Conservation (phyloP, 2,797 vertebrate species). For the Anguilla marmorata region DNA sequence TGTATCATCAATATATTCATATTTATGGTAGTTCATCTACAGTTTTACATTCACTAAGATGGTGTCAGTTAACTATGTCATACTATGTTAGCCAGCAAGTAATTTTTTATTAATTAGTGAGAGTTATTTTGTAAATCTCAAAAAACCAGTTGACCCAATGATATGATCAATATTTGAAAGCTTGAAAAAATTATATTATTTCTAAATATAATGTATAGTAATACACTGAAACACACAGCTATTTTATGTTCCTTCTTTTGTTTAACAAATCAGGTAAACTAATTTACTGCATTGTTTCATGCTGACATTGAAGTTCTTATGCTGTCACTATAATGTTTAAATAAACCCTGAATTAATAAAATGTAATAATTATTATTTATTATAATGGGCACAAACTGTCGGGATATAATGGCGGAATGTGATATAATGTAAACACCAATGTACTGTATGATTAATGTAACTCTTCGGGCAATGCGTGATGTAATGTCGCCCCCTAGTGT, state of each 20-base stretch:
- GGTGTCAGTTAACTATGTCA: background rate
- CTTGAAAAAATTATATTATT: too few relatives aligned
- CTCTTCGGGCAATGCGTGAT: background rate
- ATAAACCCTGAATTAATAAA: too few relatives aligned
- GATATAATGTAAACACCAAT: background rate
- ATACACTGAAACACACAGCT: too few relatives aligned
- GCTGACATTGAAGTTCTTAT: too few relatives aligned
- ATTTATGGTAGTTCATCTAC: background rate
- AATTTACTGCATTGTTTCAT: too few relatives aligned
- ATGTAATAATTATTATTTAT: too few relatives aligned
- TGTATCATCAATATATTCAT: too few relatives aligned
- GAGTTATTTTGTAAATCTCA: background rate
- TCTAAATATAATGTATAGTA: too few relatives aligned
- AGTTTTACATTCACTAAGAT: background rate
- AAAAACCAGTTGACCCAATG: background rate
- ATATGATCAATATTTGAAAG: background rate
- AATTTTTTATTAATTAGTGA: background rate
- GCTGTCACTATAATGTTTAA: too few relatives aligned
- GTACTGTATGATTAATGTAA: background rate
- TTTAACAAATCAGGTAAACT: too few relatives aligned
- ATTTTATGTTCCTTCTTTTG: too few relatives aligned
- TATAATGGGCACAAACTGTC: too few relatives aligned
- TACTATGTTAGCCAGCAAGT: background rate
- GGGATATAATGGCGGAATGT: background rate
- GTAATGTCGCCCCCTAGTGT: slow-evolving; percentile 1